Evolutionary conservation across 1,140 invertebrate genomes (phyloP), one percentile per base, ranked within the genome.

Genomic region (Listronotus oregonensis): DNA sequence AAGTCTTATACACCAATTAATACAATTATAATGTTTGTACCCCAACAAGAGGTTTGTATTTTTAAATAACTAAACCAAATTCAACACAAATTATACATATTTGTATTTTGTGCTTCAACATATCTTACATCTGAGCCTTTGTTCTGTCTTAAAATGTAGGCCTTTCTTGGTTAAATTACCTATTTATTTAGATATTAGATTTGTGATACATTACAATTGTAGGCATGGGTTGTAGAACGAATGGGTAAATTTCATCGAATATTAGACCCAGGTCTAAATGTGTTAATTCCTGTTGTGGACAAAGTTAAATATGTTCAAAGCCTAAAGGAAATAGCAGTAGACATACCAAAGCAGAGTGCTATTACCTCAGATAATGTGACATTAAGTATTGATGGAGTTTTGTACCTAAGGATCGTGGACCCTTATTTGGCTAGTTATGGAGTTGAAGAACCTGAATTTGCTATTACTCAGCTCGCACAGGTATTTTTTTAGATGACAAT

Each of bases 371-470:
- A 99, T 80, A 99, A 98, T 84, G 98, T 99, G 0, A 96, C 94
- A 3, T 82, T 99, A 46, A 92, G 87, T 75, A 94, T 99, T 76
- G 97, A 99, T 84, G 98, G 97, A 70, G 96, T 99, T 11, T 83
- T 99, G 17, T 99, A 99, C 81, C 85, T 99, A 58, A 84, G 91
- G 78, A 92, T 99, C 70, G 84, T 94, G 60, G 91, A 99, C 84
- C 90, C 98, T 14, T 99, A 98, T 79, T 77, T 88, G 71, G 92
- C 96, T 51, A 97, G 95, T 66, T 99, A 99, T 83, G 97, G 97
- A 32, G 97, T 99, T 21, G 96, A 99, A 84, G 97, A 99, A 84
- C 95, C 97, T 14, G 97, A 99, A 82, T 99, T 98, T 88, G 97
- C 97, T 5, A 95, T 99, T 57, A 98, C 96, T 42, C 97, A 99